A percentile compares a stretch with the other conserved stretches of the same genome.
These are phyloP conservation scores for Hephaestus fuliginosus DNA, from an alignment of 2,797 vertebrate species.

Conservation along the genomic window DNA sequence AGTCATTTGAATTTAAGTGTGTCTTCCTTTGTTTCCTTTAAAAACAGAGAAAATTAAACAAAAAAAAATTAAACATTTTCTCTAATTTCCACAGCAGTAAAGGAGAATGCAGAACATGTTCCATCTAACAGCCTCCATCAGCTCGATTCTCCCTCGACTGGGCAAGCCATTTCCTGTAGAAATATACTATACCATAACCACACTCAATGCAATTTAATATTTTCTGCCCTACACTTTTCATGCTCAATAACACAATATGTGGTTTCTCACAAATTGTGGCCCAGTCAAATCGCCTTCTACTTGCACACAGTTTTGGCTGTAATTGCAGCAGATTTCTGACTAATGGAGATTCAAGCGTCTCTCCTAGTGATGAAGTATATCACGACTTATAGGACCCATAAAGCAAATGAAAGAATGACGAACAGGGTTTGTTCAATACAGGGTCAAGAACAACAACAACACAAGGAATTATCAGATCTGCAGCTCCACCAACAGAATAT, in stretches of 20 bases:
- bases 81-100: not conserved
- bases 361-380: conserved; percentile 11
- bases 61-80: not conserved
- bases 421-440: not conserved
- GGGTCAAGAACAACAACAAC: conserved; percentile 24
- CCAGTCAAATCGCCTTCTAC: conserved; percentile 16
- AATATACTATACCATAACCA: not conserved
- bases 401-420: conserved; percentile 13
- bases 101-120: conserved; percentile 3
- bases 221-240: conserved; percentile 30
- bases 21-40: not conserved
- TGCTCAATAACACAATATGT: conserved; percentile 27
- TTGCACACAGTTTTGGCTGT: conserved; percentile 7
- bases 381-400: conserved; percentile 10
- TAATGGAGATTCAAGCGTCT: conserved; percentile 39
- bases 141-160: not conserved
- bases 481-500: conserved; percentile 30
- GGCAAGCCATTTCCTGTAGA: conserved; percentile 6
- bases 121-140: not conserved
- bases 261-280: conserved; percentile 29
- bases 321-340: conserved; percentile 6
- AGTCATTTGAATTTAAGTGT: not conserved
- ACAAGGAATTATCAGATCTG: conserved; percentile 27
- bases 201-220: conserved; percentile 11
- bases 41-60: not conserved